These are phyloP conservation scores for Pheosia gnoma DNA, from an alignment of 2,888 invertebrate species.

Conservation along the genomic window DNA sequence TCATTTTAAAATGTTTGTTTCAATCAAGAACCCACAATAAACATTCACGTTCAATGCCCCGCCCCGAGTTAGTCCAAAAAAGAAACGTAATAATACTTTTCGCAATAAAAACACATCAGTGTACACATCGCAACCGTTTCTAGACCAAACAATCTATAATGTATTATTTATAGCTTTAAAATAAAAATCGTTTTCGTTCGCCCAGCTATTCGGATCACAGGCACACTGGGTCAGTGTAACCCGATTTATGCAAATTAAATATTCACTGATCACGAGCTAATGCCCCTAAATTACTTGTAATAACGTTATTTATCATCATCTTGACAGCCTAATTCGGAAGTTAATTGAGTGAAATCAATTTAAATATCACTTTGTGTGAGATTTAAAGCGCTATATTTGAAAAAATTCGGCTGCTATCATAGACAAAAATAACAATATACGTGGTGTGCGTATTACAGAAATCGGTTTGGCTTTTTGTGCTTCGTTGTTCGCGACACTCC, in stretches of 20 bases:
- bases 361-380: background rate
- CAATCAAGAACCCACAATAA: background rate
- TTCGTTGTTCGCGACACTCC: no score
- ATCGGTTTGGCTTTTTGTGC: no score
- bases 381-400: background rate
- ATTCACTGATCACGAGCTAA: conserved; percentile 2
- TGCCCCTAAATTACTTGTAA: background rate
- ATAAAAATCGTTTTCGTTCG: background rate
- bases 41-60: background rate
- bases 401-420: no score
- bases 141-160: conserved; percentile 1
- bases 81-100: conserved; percentile 1
- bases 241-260: background rate
- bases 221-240: background rate
- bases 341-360: conserved; percentile 3
- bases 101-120: background rate
- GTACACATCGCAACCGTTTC: background rate
- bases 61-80: background rate
- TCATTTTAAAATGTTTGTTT: no score
- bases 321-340: background rate
- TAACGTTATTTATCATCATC: background rate
- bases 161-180: background rate
- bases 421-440: no score
- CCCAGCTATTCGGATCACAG: background rate
- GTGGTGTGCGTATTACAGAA: no score